Evolutionary conservation across 2,888 invertebrate genomes (phyloP), one percentile per base, ranked within the genome.

Genomic region (Stegophylla sp.): DNA sequence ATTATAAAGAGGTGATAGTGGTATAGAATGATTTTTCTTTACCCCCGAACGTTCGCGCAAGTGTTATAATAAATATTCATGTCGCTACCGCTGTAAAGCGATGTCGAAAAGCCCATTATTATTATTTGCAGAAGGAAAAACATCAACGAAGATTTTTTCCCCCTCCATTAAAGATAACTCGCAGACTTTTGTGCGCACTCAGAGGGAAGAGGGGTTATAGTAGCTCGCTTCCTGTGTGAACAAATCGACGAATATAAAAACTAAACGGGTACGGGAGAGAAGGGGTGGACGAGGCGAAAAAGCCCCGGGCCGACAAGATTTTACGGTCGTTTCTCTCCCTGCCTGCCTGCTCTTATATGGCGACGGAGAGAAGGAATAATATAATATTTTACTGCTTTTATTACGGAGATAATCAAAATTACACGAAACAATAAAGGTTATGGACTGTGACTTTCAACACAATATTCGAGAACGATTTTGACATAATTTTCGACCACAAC

Each of bases 31-130:
- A 64, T 53, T 76, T 76, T 76, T 43, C 43, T 76, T 74, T 64
- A 48, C 64, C 23, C 20, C 41, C 48, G 4, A 1, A 20, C n/a
- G 15, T 34, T 23, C 45, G n/a, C 15, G 23, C 56, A 74, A 66
- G 75, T 76, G 75, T 76, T 79, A 45, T 61, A 71, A 79, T 79
- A 79, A 79, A 79, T 79, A 79, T 79, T 79, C 79, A 79, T 79
- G 79, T 79, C 79, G 48, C 69, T 69, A 69, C 79, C 79, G 48
- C 69, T 69, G 79, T 77, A 77, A 69, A 77, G 61, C 71, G 53
- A 76, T 66, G 75, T 76, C 26, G 61, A 79, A 79, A 79, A 71
- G 79, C 59, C 79, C 79, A 79, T 79, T 79, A 79, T 69, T 61
- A 71, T 79, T 79, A 79, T 79, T 79, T 71, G 69, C 41, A 71